These are phyloP conservation scores for Lepidurus packardi DNA, from an alignment of 1,140 invertebrate species.

Conservation along the genomic window DNA sequence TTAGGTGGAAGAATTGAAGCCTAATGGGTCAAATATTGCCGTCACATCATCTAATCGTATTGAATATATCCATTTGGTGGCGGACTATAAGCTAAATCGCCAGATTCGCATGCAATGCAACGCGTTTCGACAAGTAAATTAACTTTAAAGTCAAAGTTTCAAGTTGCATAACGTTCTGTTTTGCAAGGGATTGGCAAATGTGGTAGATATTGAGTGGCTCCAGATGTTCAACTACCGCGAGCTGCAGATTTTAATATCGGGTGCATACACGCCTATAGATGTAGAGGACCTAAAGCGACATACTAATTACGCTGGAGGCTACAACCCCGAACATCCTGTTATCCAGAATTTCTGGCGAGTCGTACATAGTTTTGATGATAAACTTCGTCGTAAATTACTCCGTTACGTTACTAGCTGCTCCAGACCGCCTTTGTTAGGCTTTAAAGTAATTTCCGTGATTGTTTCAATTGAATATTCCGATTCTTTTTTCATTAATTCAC, in stretches of 20 bases:
- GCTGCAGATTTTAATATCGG: conserved; percentile 88
- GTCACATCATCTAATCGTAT: conserved; percentile 88
- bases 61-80: conserved; percentile 93
- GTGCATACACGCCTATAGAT: conserved; percentile 84
- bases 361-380: conserved; percentile 72
- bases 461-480: conserved; percentile 18
- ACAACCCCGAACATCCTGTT: conserved; percentile 59
- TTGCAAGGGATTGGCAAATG: conserved; percentile 68
- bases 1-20: conserved; percentile 80
- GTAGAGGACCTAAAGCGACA: conserved; percentile 77
- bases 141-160: conserved; percentile 2
- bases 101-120: conserved; percentile 81
- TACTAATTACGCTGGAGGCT: conserved; percentile 79
- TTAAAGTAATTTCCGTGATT: conserved; percentile 60
- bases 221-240: conserved; percentile 93
- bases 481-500: background rate
- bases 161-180: conserved; percentile 3
- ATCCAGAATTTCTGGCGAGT: conserved; percentile 80
- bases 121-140: conserved; percentile 63
- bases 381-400: conserved; percentile 75
- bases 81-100: conserved; percentile 90
- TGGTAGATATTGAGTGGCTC: conserved; percentile 84
- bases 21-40: conserved; percentile 76
- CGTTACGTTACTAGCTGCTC: conserved; percentile 98
- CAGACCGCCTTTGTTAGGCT: conserved; percentile 90